phyloP scores from a whole-genome alignment of 2,888 invertebrate species.

The Shargacucullia verbasci region DNA sequence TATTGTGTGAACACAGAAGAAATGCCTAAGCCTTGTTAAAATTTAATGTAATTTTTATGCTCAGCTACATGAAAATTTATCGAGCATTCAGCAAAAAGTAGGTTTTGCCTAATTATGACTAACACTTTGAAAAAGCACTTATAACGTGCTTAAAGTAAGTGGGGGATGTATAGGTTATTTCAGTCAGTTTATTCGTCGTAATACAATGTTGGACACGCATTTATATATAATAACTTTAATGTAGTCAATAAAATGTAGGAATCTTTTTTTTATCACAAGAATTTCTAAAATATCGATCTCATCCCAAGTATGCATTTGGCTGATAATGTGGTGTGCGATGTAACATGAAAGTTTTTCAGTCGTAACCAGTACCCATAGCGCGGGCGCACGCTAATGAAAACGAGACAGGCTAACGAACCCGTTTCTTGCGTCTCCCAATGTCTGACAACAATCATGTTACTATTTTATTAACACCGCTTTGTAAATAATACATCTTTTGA shows the following conservation, averaged over 20 bases:
- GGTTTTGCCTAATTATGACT: slow-evolving; percentile 29
- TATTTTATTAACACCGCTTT: slow-evolving; percentile 23
- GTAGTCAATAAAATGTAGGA: neutral
- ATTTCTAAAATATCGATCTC: slow-evolving; percentile 51
- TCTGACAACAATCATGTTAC: slow-evolving; percentile 41
- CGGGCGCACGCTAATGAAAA: slow-evolving; percentile 78
- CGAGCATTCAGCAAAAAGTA: slow-evolving; percentile 44
- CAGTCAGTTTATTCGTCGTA: neutral
- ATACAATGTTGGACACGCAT: neutral
- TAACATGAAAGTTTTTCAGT: slow-evolving; percentile 76
- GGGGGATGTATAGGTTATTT: too few relatives aligned
- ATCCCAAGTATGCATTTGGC: slow-evolving; percentile 52
- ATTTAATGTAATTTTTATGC: slow-evolving; percentile 44
- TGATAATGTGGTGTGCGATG: slow-evolving; percentile 56
- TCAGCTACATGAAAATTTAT: slow-evolving; percentile 34
- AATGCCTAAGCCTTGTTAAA: slow-evolving; percentile 28
- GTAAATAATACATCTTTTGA: neutral
- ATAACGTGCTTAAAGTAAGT: neutral
- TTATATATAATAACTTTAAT: neutral
- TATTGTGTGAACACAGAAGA: slow-evolving; percentile 29
- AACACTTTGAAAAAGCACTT: neutral
- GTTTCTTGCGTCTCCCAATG: slow-evolving; percentile 61
- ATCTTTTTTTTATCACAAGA: slow-evolving; percentile 29
- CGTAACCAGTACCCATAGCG: slow-evolving; percentile 68
- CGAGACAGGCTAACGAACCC: slow-evolving; percentile 84